Base-by-base conservation (phyloP, 1,140 invertebrate species). In the Drosophila yakuba region DNA sequence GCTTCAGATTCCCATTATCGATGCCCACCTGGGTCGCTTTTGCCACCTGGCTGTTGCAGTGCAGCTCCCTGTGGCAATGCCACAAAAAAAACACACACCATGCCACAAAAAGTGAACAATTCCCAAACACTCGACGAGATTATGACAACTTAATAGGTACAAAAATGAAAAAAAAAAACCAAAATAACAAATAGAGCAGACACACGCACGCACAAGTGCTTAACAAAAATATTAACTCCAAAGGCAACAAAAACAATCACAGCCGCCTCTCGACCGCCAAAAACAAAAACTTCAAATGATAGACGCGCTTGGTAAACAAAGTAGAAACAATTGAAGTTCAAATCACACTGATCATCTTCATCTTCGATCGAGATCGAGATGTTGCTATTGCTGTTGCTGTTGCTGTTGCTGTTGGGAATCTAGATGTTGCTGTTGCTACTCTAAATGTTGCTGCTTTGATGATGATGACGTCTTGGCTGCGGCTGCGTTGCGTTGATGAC, bases 101-200 rank as follows among this genome's bases (percentile, higher is more conserved):
- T 55, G 52, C 35, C 17, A 20, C 39, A 45, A 17, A 36, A 58
- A 35, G 28, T 15, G 41, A 8, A 60, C 56, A 50, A 25, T 48
- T 20, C 64, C 52, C 32, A 58, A 50, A 60, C 78, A 62, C 71
- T 77, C 76, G 68, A 56, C 60, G 75, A 73, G 84, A 86, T 86
- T 86, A 86, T 86, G 83, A 86, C 83, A 86, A 86, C 83, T 86
- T 86, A 86, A 86, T 86, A 86, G 83, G 75, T 62, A 82, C 75
- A 73, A 83, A 83, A 86, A 89, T 77, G 57, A 67, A 74, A 17
- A 17, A 17, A 17, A 17, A 17, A 17, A 17, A 17, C 17, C 50
- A 63, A 52, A 78, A 58, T 61, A 83, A 83, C 84, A 83, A 88
- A 88, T 88, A 83, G 83, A 88, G 83, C 83, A 88, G 62, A 76